A percentile compares a stretch with the other conserved stretches of the same genome.
These are phyloP conservation scores for Sardina pilchardus DNA, from an alignment of 2,113 vertebrate genomes.

Conservation along the genomic window DNA sequence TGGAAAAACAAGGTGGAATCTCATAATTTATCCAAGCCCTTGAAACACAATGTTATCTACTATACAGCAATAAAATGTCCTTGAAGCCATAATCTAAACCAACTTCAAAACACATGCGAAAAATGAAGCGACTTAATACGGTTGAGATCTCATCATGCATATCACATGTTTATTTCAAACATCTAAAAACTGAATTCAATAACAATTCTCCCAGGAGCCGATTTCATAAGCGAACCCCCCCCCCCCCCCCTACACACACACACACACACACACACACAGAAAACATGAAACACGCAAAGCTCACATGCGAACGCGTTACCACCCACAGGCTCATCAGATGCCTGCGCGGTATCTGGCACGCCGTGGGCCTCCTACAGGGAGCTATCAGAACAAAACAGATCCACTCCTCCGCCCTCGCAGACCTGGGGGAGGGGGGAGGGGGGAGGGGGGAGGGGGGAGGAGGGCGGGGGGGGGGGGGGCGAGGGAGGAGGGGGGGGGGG, in stretches of 20 bases:
- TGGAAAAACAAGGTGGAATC: no score
- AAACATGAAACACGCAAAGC: conserved; percentile 21
- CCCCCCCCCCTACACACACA: neutral
- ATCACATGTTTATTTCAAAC: conserved; percentile 31
- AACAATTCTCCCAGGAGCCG: conserved; percentile 36
- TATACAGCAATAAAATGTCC: neutral
- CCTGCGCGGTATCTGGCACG: conserved; percentile 38
- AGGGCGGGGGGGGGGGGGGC: neutral
- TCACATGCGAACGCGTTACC: conserved; percentile 45
- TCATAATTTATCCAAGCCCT: no score
- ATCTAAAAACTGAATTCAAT: conserved; percentile 9
- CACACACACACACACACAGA: neutral
- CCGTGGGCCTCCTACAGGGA: conserved; percentile 29
- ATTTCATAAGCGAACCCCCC: neutral
- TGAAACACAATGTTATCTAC: no score
- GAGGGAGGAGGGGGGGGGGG: neutral
- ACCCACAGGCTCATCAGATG: conserved; percentile 39
- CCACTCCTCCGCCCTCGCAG: conserved; percentile 46
- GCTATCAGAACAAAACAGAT: conserved; percentile 54
- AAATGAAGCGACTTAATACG: neutral
- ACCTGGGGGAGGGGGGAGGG: conserved; percentile 27
- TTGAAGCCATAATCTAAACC: neutral
- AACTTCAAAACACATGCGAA: neutral
- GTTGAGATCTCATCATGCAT: neutral
- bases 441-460: conserved; percentile 2